A percentile compares a stretch with the other conserved stretches of the same genome.
Conservation (phyloP, 2,797 vertebrate genomes). For the Lepilemur ruficaudatus region DNA sequence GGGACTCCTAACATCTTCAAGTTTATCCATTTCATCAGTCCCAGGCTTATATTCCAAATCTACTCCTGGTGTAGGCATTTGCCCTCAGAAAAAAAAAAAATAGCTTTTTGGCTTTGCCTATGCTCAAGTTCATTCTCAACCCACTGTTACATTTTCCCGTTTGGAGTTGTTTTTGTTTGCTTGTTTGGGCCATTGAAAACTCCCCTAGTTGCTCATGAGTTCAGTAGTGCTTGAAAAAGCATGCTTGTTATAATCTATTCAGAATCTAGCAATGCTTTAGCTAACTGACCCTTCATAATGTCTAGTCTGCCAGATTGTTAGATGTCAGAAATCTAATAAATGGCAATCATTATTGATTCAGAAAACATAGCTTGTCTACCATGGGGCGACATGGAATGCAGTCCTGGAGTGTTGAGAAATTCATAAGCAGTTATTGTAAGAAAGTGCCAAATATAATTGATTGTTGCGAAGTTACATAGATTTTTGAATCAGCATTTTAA, state of each 20-base stretch:
- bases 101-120: background rate
- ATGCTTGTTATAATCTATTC: background rate
- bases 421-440: background rate
- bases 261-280: background rate
- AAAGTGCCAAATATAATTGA: background rate
- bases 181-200: background rate
- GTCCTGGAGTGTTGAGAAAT: background rate
- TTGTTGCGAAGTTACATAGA: background rate
- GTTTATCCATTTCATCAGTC: background rate
- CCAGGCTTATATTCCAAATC: background rate
- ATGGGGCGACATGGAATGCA: background rate
- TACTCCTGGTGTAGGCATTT: too few relatives aligned
- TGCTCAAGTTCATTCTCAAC: background rate
- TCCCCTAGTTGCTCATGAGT: background rate
- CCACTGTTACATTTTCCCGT: background rate
- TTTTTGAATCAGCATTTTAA: slow-evolving; percentile 50
- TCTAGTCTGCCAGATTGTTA: background rate
- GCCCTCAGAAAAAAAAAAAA: background rate
- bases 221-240: background rate
- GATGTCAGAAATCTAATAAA: background rate
- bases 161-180: background rate
- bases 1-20: background rate
- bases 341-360: background rate
- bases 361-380: background rate
- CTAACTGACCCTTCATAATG: background rate